phyloP scores from a whole-genome alignment of 2,113 vertebrate species.

The Panurus biarmicus region DNA sequence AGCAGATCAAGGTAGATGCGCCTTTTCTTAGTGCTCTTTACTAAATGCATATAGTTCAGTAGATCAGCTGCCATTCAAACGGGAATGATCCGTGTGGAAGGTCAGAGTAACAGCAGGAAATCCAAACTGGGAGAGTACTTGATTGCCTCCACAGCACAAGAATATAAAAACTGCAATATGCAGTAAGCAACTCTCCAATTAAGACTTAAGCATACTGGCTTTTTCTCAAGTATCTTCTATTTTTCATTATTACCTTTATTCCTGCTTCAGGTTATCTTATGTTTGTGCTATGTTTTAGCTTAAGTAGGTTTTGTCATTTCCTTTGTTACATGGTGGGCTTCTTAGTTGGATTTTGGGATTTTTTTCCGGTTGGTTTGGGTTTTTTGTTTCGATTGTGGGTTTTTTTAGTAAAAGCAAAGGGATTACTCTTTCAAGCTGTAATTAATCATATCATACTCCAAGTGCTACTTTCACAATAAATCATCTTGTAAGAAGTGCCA shows the following conservation, averaged over 20 bases:
- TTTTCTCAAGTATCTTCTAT: background rate
- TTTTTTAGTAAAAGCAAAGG: background rate
- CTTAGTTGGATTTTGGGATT: background rate
- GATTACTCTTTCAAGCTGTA: background rate
- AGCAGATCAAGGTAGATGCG: conserved; percentile 86
- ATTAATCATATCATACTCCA: background rate
- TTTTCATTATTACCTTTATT: background rate
- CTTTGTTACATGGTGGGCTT: background rate
- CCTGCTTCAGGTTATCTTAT: background rate
- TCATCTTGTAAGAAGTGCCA: background rate
- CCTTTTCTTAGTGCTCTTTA: background rate
- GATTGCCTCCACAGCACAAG: background rate
- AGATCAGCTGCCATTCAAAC: background rate
- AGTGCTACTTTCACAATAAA: background rate
- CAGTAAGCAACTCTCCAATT: background rate
- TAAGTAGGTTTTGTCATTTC: background rate
- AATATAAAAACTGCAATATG: background rate
- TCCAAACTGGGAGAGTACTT: background rate
- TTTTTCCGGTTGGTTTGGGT: background rate
- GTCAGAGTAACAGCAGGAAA: background rate
- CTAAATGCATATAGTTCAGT: background rate
- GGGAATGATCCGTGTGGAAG: background rate
- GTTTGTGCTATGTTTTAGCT: background rate
- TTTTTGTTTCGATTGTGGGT: background rate
- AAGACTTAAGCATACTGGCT: background rate